These are phyloP conservation scores for Ceramica pisi DNA, from an alignment of 2,888 invertebrate species.

Conservation along the genomic window DNA sequence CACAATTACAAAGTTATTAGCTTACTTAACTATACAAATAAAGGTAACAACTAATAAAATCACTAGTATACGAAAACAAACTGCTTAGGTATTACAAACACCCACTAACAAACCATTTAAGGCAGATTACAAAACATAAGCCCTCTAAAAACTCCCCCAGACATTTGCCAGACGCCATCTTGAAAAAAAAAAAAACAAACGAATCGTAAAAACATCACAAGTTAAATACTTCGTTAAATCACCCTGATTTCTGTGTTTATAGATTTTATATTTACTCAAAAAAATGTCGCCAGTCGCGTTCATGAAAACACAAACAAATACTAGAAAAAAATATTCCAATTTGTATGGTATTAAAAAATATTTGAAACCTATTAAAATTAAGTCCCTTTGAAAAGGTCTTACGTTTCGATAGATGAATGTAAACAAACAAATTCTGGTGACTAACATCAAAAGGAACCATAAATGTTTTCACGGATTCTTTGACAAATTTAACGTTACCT, in stretches of 20 bases:
- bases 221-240: slow-evolving; percentile 35
- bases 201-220: slow-evolving; percentile 59
- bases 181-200: slow-evolving; percentile 18
- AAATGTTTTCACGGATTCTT: slow-evolving; percentile 73
- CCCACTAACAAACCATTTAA: background rate
- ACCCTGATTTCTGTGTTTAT: slow-evolving; percentile 33
- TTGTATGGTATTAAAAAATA: slow-evolving; percentile 58
- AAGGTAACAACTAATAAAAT: no score
- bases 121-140: slow-evolving; percentile 8
- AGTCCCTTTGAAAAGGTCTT: slow-evolving; percentile 57
- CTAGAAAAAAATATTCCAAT: slow-evolving; percentile 53
- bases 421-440: slow-evolving; percentile 62
- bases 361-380: slow-evolving; percentile 67
- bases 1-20: no score
- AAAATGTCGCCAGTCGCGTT: slow-evolving; percentile 20
- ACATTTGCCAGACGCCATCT: background rate
- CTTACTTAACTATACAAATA: no score
- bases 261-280: slow-evolving; percentile 26
- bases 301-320: slow-evolving; percentile 42
- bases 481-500: slow-evolving; percentile 75
- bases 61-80: background rate
- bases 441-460: slow-evolving; percentile 69
- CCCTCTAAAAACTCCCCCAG: background rate
- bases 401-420: slow-evolving; percentile 57
- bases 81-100: background rate